phyloP scores from a whole-genome alignment of 2,113 vertebrate species.

The Poecile atricapillus region DNA sequence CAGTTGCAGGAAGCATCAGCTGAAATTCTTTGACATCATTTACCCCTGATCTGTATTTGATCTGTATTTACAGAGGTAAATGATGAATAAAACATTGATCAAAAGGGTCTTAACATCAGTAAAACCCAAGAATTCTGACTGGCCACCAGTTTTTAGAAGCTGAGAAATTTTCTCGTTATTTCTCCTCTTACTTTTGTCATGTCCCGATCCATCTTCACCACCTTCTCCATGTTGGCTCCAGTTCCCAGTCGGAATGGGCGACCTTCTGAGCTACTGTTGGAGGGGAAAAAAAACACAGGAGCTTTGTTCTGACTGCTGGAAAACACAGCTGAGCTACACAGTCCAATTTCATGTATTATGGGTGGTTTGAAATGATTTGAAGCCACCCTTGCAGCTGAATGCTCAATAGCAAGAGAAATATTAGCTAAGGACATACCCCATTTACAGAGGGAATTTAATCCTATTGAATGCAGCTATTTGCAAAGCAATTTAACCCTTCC shows the following conservation, averaged over 20 bases:
- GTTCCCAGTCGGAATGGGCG: constrained; percentile 96
- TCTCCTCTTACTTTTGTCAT: constrained; percentile 90
- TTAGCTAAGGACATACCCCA: background rate
- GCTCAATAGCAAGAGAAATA: background rate
- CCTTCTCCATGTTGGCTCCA: constrained; percentile 98
- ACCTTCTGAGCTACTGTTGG: constrained; percentile 92
- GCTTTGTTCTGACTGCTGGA: background rate
- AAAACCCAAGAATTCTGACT: background rate
- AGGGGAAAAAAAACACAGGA: background rate
- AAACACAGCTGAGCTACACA: background rate
- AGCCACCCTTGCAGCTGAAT: background rate
- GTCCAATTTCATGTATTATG: background rate
- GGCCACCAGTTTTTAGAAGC: rapidly evolving
- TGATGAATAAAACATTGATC: background rate
- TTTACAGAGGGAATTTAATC: background rate
- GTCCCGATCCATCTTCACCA: constrained; percentile 98
- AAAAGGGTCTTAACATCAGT: background rate
- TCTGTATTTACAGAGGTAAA: background rate
- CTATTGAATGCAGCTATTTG: background rate
- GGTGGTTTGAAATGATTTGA: background rate
- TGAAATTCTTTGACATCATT: background rate
- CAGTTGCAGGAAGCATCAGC: background rate
- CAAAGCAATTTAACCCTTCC: background rate
- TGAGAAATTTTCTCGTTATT: background rate
- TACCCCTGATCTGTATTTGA: background rate